Evolutionary conservation across 2,888 invertebrate genomes (phyloP).

Genomic region (Thysanoteuthis rhombus): DNA sequence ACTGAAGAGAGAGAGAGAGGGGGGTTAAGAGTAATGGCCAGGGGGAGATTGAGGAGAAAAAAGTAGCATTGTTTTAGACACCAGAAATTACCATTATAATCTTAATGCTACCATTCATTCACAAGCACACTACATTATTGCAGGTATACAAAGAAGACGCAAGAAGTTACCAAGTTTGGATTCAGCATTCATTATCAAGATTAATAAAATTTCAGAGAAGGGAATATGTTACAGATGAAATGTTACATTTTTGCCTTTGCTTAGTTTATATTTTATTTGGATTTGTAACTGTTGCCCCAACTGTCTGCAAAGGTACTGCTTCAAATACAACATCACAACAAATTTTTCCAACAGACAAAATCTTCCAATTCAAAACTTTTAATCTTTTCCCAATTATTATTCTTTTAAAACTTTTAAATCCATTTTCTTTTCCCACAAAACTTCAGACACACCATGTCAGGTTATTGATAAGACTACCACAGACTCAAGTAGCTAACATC

Average conservation of each 20-base stretch:
- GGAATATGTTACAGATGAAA: background rate
- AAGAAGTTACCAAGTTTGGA: background rate
- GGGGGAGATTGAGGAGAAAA: background rate
- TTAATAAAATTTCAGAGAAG: background rate
- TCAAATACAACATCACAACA: background rate
- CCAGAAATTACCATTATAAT: background rate
- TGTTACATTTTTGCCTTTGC: background rate
- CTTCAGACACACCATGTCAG: background rate
- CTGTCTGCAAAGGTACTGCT: constrained; percentile 17
- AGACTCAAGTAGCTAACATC: background rate
- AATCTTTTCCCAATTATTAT: background rate
- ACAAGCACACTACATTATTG: background rate
- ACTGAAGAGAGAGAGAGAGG: background rate
- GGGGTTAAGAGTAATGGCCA: background rate
- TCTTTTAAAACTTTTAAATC: background rate
- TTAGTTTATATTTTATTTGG: background rate
- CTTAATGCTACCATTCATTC: background rate
- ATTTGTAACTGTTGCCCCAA: background rate
- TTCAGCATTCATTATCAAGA: background rate
- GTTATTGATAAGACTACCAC: background rate
- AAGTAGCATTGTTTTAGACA: background rate
- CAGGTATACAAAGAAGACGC: background rate
- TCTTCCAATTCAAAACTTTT: background rate
- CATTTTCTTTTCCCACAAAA: background rate
- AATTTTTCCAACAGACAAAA: background rate